phyloP scores from a whole-genome alignment of 2,797 vertebrate species.

The Coregonus ussuriensis region DNA sequence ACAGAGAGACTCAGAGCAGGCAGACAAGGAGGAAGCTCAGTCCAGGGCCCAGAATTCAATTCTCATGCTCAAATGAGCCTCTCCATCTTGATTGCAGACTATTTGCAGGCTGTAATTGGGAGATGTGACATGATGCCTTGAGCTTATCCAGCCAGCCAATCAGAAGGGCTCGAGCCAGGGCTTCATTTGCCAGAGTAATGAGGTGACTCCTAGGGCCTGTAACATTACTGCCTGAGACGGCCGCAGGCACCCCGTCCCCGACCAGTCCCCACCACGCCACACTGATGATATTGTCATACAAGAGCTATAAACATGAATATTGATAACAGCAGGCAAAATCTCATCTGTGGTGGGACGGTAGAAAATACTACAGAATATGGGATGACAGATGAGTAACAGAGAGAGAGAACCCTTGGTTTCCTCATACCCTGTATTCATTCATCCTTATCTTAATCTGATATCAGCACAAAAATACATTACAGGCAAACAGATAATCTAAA shows the following conservation, averaged over 20 bases:
- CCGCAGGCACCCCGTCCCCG: neutral
- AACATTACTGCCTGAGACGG: conserved; percentile 17
- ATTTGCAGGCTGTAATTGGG: conserved; percentile 43
- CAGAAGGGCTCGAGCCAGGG: conserved; percentile 21
- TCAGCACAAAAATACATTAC: neutral
- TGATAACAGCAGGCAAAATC: neutral
- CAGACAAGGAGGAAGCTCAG: conserved; percentile 15
- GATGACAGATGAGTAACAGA: neutral
- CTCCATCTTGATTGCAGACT: conserved; percentile 41
- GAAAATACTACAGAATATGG: neutral
- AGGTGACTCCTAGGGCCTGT: conserved; percentile 22
- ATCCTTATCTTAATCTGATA: neutral
- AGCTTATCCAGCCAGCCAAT: conserved; percentile 31
- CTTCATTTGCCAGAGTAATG: conserved; percentile 44
- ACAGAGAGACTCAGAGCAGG: neutral
- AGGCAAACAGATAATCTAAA: neutral
- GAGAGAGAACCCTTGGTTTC: neutral
- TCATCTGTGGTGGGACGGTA: conserved; percentile 5
- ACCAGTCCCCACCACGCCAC: neutral
- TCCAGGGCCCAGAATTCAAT: conserved; percentile 30
- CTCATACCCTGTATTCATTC: conserved; percentile 20
- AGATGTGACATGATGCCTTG: conserved; percentile 37
- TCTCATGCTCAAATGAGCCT: conserved; percentile 16
- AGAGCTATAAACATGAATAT: conserved; percentile 13
- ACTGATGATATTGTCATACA: conserved; percentile 14